phyloP scores from a whole-genome alignment of 1,140 invertebrate species.

The Drosophila pachea region DNA sequence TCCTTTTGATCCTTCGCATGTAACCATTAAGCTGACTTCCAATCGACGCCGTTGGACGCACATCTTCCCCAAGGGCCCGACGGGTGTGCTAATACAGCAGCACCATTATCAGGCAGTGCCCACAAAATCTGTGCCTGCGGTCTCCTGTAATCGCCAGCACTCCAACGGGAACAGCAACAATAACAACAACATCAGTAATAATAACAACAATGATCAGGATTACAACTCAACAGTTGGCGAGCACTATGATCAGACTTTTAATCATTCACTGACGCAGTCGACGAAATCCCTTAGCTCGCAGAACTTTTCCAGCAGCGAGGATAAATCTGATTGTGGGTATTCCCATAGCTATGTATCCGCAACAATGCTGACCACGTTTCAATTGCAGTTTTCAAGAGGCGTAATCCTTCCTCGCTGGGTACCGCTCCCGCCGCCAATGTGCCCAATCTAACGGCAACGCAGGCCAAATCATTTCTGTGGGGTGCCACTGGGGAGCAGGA shows the following conservation, averaged over 20 bases:
- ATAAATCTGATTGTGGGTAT: slow-evolving; percentile 62
- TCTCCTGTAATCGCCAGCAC: slow-evolving; percentile 18
- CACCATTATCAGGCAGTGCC: slow-evolving; percentile 94
- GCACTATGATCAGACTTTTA: slow-evolving; percentile 65
- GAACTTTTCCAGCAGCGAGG: slow-evolving; percentile 46
- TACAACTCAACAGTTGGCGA: slow-evolving; percentile 34
- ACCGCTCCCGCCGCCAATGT: slow-evolving; percentile 50
- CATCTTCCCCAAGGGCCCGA: slow-evolving; percentile 97
- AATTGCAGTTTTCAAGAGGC: slow-evolving; percentile 57
- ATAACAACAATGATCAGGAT: slow-evolving; percentile 34
- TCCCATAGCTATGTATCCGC: not conserved
- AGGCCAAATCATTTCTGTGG: slow-evolving; percentile 89
- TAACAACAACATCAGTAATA: slow-evolving; percentile 59
- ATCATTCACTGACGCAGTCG: slow-evolving; percentile 47
- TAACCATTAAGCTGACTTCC: slow-evolving; percentile 97
- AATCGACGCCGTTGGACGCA: slow-evolving; percentile 98
- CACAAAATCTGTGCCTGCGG: slow-evolving; percentile 60
- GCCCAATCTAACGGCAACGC: slow-evolving; percentile 76
- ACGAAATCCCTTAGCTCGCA: slow-evolving; percentile 52
- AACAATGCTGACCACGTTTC: not conserved
- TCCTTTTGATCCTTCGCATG: slow-evolving; percentile 98
- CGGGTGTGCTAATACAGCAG: slow-evolving; percentile 93
- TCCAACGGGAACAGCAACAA: slow-evolving; percentile 37
- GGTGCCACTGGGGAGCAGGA: slow-evolving; percentile 95
- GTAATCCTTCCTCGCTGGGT: slow-evolving; percentile 63